These are phyloP conservation scores for Heteronetta atricapilla DNA, from an alignment of 2,113 vertebrate genomes.

Conservation along the genomic window DNA sequence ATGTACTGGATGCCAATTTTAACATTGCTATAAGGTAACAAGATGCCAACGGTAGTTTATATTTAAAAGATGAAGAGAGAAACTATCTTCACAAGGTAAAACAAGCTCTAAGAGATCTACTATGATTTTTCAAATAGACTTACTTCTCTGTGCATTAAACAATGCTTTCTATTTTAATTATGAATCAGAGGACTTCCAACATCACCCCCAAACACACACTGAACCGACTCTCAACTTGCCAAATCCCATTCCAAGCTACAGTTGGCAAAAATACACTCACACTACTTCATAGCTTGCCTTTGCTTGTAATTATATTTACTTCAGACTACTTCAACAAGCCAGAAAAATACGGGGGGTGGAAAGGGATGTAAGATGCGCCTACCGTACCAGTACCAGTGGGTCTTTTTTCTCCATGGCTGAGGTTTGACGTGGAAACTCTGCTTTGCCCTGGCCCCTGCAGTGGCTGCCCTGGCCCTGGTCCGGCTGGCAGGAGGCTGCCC, in stretches of 20 bases:
- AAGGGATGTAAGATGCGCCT: slow-evolving; percentile 1
- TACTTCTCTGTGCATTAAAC: neutral
- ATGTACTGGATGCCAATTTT: neutral
- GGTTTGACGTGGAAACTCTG: fast-evolving
- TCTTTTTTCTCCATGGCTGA: slow-evolving; percentile 55
- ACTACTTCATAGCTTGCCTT: neutral
- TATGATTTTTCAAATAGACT: neutral
- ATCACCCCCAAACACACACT: neutral
- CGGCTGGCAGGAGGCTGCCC: slow-evolving; percentile 13
- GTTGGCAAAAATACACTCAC: neutral
- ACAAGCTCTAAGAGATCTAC: neutral
- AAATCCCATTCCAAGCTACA: neutral
- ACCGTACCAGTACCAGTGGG: slow-evolving; percentile 72
- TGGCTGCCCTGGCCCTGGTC: neutral
- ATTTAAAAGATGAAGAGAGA: neutral
- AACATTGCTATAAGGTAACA: neutral
- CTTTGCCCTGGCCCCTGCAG: neutral
- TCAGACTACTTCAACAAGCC: neutral
- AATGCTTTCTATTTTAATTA: neutral
- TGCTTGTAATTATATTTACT: neutral
- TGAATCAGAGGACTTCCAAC: neutral
- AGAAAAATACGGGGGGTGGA: neutral
- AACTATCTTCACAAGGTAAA: neutral
- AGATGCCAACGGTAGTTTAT: neutral
- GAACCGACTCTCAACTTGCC: neutral